Evolutionary conservation across 2,113 vertebrate species (phyloP), one percentile per base, ranked within the genome.

Genomic region (Bubo bubo): DNA sequence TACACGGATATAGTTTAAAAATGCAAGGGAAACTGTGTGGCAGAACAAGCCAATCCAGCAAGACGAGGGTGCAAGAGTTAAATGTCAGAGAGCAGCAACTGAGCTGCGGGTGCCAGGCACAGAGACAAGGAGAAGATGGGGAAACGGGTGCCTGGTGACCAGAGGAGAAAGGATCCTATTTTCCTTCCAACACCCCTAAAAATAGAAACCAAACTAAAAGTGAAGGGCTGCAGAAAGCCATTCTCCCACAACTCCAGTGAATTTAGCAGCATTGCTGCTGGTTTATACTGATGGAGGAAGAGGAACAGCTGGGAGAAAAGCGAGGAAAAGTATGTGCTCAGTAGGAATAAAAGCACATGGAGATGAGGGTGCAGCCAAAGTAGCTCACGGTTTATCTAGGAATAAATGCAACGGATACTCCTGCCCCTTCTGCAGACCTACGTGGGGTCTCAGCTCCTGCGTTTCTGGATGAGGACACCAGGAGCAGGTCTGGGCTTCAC

Each of bases 71-170:
- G 79, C 56, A 79, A 82, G 87, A 53, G 73, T 79, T 83, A 75
- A 74, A 82, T 2, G 1, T 11, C 53, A 2, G 47, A 45, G 53
- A 64, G 49, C 62, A 58, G 59, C 34, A 11, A 20, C 67, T 11
- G 70, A 75, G 82, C 92, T 24, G 21, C 1, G 71, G 73, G 87
- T 91, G 56, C 96, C 92, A 80, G 77, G 94, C 94, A 76, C 89
- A 20, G 71, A 24, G 63, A 52, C 26, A 24, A 8, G 37, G 47
- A 39, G 80, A 73, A 43, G 77, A 52, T 27, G 59, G 64, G 79
- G 74, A 79, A 79, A 35, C 0, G 35, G 41, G 70, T 66, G 66
- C 64, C 85, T 67, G 62, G 79, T 37, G 67, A 28, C 60, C 34
- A 21, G 67, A 82, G 56, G 75, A 87, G 90, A 96, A 94, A 84